Evolutionary conservation across 2,888 invertebrate genomes (phyloP).

Genomic region (Seira ritae): DNA sequence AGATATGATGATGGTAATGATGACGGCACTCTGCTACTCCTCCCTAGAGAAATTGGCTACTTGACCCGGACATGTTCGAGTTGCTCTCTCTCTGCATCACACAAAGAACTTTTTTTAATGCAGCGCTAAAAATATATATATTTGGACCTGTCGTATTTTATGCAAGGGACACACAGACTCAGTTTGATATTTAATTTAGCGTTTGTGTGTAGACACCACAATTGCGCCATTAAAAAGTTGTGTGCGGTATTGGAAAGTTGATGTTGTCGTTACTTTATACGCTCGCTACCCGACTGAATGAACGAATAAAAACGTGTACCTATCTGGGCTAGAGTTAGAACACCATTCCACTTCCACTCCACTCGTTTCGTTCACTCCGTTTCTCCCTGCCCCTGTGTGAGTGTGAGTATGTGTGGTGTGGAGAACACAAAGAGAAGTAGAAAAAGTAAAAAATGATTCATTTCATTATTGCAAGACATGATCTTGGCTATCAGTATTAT

Average conservation of each 20-base stretch:
- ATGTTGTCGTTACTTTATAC: background rate
- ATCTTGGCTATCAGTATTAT: constrained; percentile 56
- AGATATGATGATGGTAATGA: constrained; percentile 39
- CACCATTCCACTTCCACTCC: too few relatives aligned
- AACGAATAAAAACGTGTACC: too few relatives aligned
- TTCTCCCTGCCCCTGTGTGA: background rate
- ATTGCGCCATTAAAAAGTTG: constrained; percentile 16
- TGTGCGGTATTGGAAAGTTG: background rate
- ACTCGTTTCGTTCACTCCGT: background rate
- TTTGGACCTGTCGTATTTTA: background rate
- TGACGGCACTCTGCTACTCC: constrained; percentile 29
- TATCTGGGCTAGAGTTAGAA: too few relatives aligned
- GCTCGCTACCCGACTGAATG: too few relatives aligned
- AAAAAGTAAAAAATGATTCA: constrained; percentile 53
- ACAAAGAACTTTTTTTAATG: background rate
- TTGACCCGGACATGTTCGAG: constrained; percentile 11
- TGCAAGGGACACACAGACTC: too few relatives aligned
- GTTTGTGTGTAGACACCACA: background rate
- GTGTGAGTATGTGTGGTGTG: too few relatives aligned
- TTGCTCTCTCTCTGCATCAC: background rate
- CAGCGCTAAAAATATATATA: background rate
- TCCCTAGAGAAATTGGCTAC: constrained; percentile 15
- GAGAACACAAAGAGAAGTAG: constrained; percentile 1
- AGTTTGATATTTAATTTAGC: background rate
- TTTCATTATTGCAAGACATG: constrained; percentile 54